Percentiles rank a stretch among this genome's conserved stretches.
These are phyloP conservation scores for Mobula birostris DNA, from an alignment of 2,113 vertebrate genomes.

Conservation along the genomic window DNA sequence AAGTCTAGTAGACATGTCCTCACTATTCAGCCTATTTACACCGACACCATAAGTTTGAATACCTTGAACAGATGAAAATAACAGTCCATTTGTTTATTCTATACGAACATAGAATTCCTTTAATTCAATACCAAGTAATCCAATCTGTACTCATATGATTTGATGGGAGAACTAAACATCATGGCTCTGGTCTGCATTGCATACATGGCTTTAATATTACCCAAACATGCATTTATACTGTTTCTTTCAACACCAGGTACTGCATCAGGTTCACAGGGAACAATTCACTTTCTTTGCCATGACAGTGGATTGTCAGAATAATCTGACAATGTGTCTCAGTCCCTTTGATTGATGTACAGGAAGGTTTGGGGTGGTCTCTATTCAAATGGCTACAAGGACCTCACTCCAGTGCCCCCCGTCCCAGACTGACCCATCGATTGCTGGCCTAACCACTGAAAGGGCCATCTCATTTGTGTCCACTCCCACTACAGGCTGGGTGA, in stretches of 20 bases:
- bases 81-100: background rate
- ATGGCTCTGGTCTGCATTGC: background rate
- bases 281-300: too few relatives aligned
- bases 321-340: too few relatives aligned
- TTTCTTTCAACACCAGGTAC: background rate
- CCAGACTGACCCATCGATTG: too few relatives aligned
- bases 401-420: too few relatives aligned
- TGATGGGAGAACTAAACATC: background rate
- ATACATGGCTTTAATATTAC: background rate
- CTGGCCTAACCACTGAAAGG: too few relatives aligned
- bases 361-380: too few relatives aligned
- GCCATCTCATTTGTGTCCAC: too few relatives aligned
- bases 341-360: too few relatives aligned
- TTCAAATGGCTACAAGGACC: too few relatives aligned
- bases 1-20: background rate
- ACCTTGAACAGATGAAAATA: background rate
- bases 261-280: too few relatives aligned
- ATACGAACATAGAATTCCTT: background rate
- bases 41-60: background rate
- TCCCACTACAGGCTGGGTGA: too few relatives aligned
- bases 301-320: too few relatives aligned
- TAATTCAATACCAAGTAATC: background rate
- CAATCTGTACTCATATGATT: background rate
- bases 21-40: background rate
- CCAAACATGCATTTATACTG: background rate